Base-by-base conservation (phyloP, 2,113 vertebrate genomes). In the Toxostoma redivivum region DNA sequence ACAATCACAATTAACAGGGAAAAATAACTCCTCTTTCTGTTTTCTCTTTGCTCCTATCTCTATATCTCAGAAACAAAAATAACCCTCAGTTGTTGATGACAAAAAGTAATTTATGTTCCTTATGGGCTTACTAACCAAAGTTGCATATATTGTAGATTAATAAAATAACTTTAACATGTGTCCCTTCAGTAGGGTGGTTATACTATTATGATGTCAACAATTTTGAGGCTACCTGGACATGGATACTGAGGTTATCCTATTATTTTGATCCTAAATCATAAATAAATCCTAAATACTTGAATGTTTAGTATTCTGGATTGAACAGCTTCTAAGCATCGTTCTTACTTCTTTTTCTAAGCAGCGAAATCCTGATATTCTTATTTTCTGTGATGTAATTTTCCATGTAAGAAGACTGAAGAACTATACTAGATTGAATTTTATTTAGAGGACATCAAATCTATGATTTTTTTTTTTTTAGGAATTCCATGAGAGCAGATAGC, bases 401-500 rank as follows among this genome's bases (percentile, higher is more conserved):
- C 14, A 17, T 24, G 24, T 24, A 60, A 30, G 31, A 67, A 45
- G 12, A 35, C 30, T 10, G 35, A 17, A 74, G 28, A 64, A 22
- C 27, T 69, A 5, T 4, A 27, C 2, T 53, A 22, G 22, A 20
- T 38, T 35, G n/a, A 1, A 31, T 78, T 74, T 78, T 13, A 22
- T 76, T 77, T 58, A 66, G 35, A 33, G 35, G 40, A 30, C 3
- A 2, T 71, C 28, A 57, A 53, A 45, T 70, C 33, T 61, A 1
- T 66, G 76, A 2, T 42, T 64, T 28, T 33, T 47, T 50, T 50
- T 50, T 23, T 28, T 38, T 51, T 14, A 99, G 98, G 95, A 98
- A 99, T 95, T 98, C 98, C 33, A 98, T 99, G 97, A 97, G 97
- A 76, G 98, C 98, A 66, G 98, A 99, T 40, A 97, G 98, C 30